phyloP scores from a whole-genome alignment of 2,888 invertebrate genomes.

The Leptarthrus brevirostris region DNA sequence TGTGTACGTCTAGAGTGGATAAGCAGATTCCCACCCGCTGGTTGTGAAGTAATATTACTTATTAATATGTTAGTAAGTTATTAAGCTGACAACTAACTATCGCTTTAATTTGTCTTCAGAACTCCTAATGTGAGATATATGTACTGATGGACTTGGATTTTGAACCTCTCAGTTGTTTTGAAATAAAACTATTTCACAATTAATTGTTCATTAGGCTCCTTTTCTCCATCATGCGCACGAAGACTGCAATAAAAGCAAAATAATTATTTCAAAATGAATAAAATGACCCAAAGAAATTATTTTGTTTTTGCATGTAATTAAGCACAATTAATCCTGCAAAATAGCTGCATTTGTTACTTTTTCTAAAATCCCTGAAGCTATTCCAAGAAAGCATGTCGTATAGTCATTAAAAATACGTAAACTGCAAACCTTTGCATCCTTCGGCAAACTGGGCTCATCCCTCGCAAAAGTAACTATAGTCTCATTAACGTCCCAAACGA shows the following conservation, averaged over 20 bases:
- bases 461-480: slow-evolving; percentile 46
- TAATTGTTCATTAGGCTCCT: too few relatives aligned
- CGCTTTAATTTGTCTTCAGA: too few relatives aligned
- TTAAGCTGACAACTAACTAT: too few relatives aligned
- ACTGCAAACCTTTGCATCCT: slow-evolving; percentile 45
- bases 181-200: too few relatives aligned
- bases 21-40: too few relatives aligned
- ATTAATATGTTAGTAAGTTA: too few relatives aligned
- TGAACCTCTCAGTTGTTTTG: too few relatives aligned
- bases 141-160: too few relatives aligned
- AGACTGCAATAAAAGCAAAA: slow-evolving; percentile 16
- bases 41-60: too few relatives aligned
- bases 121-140: too few relatives aligned
- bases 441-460: slow-evolving; percentile 5
- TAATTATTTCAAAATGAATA: slow-evolving; percentile 36
- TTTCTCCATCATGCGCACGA: too few relatives aligned
- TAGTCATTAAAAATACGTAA: slow-evolving; percentile 46
- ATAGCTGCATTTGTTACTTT: slow-evolving; percentile 48
- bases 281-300: slow-evolving; percentile 26
- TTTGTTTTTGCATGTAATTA: slow-evolving; percentile 48
- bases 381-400: slow-evolving; percentile 47
- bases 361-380: slow-evolving; percentile 35
- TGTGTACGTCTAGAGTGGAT: too few relatives aligned
- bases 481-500: slow-evolving; percentile 50
- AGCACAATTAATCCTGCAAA: slow-evolving; percentile 45